Conservation (phyloP, 1,140 invertebrate species). For the Caenorhabditis elegans region WBcel235 BX284606.5:2511501-2512000, state of each 20-base stretch:
- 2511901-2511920: slow-evolving; percentile 35
- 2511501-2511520: slow-evolving; percentile 50
- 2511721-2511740: slow-evolving; percentile 54
- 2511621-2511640: slow-evolving; percentile 52
- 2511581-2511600: no score
- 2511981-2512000: slow-evolving; percentile 45
- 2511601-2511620: neutral
- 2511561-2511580: slow-evolving; percentile 55
- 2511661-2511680: slow-evolving; percentile 53
- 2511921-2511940: slow-evolving; percentile 47
- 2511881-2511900: slow-evolving; percentile 44
- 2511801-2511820: no score
- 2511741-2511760: slow-evolving; percentile 60
- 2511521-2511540: slow-evolving; percentile 57
- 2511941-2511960: slow-evolving; percentile 38
- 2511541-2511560: slow-evolving; percentile 54
- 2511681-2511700: slow-evolving; percentile 60
- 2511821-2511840: no score
- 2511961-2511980: slow-evolving; percentile 51
- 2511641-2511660: slow-evolving; percentile 46
- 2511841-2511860: no score
- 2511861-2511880: neutral
- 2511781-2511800: neutral
- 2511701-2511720: slow-evolving; percentile 58
- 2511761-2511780: slow-evolving; percentile 55